phyloP scores from a whole-genome alignment of 2,797 vertebrate genomes.

The Catamblyrhynchus diadema region DNA sequence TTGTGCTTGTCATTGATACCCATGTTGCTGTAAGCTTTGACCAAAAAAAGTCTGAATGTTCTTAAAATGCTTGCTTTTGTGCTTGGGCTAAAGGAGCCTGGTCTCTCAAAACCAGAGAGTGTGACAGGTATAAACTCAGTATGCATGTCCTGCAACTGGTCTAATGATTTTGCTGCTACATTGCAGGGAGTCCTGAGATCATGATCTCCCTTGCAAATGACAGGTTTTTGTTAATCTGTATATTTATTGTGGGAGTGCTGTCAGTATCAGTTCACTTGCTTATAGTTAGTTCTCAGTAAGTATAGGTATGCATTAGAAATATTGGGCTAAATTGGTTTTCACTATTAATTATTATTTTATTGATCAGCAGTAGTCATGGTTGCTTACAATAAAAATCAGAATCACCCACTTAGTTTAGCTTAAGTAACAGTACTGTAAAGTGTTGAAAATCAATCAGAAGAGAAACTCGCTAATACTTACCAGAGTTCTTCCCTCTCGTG shows the following conservation, averaged over 20 bases:
- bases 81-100: neutral
- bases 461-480: rapidly evolving
- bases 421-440: neutral
- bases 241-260: neutral
- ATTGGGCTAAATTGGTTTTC: neutral
- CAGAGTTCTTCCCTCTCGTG: neutral
- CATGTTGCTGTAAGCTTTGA: constrained; percentile 9
- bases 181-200: neutral
- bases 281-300: neutral
- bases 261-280: neutral
- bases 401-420: neutral
- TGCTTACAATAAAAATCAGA: neutral
- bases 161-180: neutral
- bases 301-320: neutral
- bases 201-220: neutral
- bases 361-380: neutral
- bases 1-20: neutral
- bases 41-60: neutral
- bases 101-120: neutral
- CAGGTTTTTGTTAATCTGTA: neutral
- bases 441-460: neutral
- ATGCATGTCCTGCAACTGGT: neutral
- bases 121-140: neutral
- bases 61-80: constrained; percentile 20
- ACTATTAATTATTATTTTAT: neutral